Base-by-base conservation (phyloP, 2,797 vertebrate genomes). In the Adelosebastes latens region DNA sequence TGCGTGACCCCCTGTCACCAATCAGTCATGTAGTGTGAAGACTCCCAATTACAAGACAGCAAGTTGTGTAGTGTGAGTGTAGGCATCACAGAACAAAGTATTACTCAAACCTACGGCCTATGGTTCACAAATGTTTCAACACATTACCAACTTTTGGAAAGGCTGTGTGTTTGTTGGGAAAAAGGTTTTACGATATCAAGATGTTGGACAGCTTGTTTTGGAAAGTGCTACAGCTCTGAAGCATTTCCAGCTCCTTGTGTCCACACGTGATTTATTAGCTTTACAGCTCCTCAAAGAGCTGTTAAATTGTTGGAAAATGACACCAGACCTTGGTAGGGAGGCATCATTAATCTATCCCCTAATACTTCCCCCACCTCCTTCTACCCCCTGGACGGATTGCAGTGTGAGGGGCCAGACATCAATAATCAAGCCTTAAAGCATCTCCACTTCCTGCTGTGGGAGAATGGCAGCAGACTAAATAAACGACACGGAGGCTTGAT, bases 371-470 rank as follows among this genome's bases (percentile, higher is more conserved):
- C 53, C 64, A 53, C 16, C 62, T 42, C 32, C 36, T 14, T 39
- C 36, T 36, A 32, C 29, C 6, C 29, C 49, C 32, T 59, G n/a
- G 39, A 85, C 4, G 1, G 59, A n/a, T 82, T 78, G 70, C 71
- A 69, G 70, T 29, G 3, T 29, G 29, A 69, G 36, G 72, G 75
- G 64, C 80, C 88, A 88, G 83, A 90, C 89, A 81, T 88, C 87
- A 84, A 90, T 88, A 93, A 93, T 85, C 82, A 86, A 72, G 84
- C 82, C 77, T 63, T 92, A 92, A 92, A 85, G 89, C 3, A 10
- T 60, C 87, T 89, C 75, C 79, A 74, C 82, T 87, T 93, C 89
- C 92, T 91, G 87, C 71, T 83, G 77, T 83, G 88, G 84, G 80
- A 55, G 83, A 75, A 69, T 20, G 64, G 84, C 78, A 14, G 87